Evolutionary conservation across 2,113 vertebrate genomes (phyloP), one percentile per base, ranked within the genome.

Genomic region (Aphelocoma coerulescens): DNA sequence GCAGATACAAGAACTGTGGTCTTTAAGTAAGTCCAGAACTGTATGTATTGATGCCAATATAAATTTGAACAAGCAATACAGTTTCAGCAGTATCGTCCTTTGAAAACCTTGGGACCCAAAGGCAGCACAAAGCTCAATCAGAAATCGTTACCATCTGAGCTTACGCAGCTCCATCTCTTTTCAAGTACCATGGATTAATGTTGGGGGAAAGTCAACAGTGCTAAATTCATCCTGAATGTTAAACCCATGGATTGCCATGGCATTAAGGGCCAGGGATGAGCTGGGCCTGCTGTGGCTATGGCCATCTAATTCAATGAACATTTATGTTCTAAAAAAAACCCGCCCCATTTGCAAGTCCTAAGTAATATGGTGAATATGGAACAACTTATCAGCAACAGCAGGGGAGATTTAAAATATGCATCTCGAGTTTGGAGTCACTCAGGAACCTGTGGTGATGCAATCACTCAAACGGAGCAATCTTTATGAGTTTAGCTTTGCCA

Each of bases 371-470:
- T 91, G 97, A 98, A 95, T 97, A 96, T 96, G 97, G 95, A 96
- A 93, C 93, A 97, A 96, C 97, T 98, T 97, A 98, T 87, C 97
- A 96, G 33, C 71, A 95, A 89, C 96, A 96, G 95, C 96, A 94
- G 97, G 97, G 94, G 90, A 94, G 84, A 91, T 76, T 73, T 94
- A 96, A 96, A 87, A 93, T 74, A 79, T 27, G 77, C 96, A 90
- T 80, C 63, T 91, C 18, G 71, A 91, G 63, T 80, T 95, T 88
- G 92, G 85, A 96, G 87, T 89, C 71, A n/a, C 88, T 97, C 81
- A 85, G 89, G 78, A 83, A 84, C 94, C 91, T 86, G 91, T 5
- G 32, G 96, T 80, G 95, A 94, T 80, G 86, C 90, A 91, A 92
- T 82, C 93, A n/a, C 41, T 94, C 83, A 30, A 76, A 95, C 71